phyloP scores from a whole-genome alignment of 2,113 vertebrate species.

The Verasper variegatus region DNA sequence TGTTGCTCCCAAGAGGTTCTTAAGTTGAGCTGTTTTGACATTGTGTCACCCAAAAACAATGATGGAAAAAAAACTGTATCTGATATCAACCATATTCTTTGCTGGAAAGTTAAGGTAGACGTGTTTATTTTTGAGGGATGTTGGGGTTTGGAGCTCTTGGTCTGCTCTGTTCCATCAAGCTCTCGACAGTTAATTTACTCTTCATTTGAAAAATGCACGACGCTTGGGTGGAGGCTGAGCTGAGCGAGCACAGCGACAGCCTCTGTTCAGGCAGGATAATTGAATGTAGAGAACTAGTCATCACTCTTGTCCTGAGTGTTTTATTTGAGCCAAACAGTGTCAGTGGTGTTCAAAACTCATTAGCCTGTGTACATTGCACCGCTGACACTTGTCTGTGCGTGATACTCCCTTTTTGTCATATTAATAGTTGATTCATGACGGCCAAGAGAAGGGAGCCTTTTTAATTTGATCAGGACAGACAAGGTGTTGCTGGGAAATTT shows the following conservation, averaged over 20 bases:
- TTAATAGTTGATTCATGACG: constrained; percentile 46
- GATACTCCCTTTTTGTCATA: constrained; percentile 50
- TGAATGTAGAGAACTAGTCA: constrained; percentile 65
- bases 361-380: constrained; percentile 58
- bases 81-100: neutral
- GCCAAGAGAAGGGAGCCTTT: constrained; percentile 22
- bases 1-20: constrained; percentile 9
- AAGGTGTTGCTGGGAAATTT: constrained; percentile 20
- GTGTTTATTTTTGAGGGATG: constrained; percentile 46
- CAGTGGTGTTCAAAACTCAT: constrained; percentile 70
- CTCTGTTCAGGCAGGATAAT: constrained; percentile 65
- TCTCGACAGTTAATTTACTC: constrained; percentile 72
- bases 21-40: neutral
- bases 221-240: constrained; percentile 30
- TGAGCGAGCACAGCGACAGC: constrained; percentile 35
- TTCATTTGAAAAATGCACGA: constrained; percentile 57
- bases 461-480: constrained; percentile 50
- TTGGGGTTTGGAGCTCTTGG: constrained; percentile 43
- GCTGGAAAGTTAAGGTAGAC: neutral
- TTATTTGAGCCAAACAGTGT: constrained; percentile 52
- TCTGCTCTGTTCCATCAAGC: constrained; percentile 47
- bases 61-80: neutral
- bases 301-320: constrained; percentile 63
- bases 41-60: neutral
- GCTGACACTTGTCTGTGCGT: constrained; percentile 56